Conservation (phyloP, 2,113 vertebrate genomes). For the Epinephelus fuscoguttatus region DNA sequence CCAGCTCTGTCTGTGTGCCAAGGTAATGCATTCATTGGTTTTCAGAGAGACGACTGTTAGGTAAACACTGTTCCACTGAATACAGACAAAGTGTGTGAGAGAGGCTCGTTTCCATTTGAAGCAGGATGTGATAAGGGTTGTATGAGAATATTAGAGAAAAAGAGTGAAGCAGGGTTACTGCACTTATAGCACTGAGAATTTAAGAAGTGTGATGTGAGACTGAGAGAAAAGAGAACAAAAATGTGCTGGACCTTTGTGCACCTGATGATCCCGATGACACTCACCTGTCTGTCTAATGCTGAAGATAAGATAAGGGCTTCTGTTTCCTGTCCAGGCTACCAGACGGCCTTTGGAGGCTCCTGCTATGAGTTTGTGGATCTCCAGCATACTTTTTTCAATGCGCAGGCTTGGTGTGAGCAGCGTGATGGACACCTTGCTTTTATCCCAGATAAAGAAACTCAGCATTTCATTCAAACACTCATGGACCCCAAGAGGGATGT, state of each 20-base stretch:
- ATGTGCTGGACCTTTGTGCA: slow-evolving; percentile 43
- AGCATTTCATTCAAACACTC: slow-evolving; percentile 88
- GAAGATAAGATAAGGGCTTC: slow-evolving; percentile 27
- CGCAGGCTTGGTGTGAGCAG: slow-evolving; percentile 92
- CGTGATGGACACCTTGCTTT: slow-evolving; percentile 91
- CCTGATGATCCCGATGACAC: slow-evolving; percentile 64
- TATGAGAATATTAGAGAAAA: not conserved
- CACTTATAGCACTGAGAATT: not conserved
- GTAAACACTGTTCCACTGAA: slow-evolving; percentile 46
- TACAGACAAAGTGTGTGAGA: slow-evolving; percentile 3
- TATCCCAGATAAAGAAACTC: slow-evolving; percentile 86
- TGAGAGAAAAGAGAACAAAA: not conserved
- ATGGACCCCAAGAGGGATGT: slow-evolving; percentile 83
- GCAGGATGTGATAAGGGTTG: slow-evolving; percentile 21
- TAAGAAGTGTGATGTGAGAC: not conserved
- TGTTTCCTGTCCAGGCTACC: slow-evolving; percentile 81
- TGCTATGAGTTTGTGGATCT: slow-evolving; percentile 90
- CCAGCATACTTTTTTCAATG: slow-evolving; percentile 77
- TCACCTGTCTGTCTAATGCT: slow-evolving; percentile 42
- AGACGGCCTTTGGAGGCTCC: slow-evolving; percentile 84
- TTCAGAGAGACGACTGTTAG: slow-evolving; percentile 39
- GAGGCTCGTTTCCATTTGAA: slow-evolving; percentile 29
- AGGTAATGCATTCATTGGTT: slow-evolving; percentile 18
- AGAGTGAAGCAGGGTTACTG: not conserved
- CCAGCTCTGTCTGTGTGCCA: slow-evolving; percentile 34